Evolutionary conservation across 2,888 invertebrate genomes (phyloP), one percentile per base, ranked within the genome.

Genomic region (Bembecia ichneumoniformis): DNA sequence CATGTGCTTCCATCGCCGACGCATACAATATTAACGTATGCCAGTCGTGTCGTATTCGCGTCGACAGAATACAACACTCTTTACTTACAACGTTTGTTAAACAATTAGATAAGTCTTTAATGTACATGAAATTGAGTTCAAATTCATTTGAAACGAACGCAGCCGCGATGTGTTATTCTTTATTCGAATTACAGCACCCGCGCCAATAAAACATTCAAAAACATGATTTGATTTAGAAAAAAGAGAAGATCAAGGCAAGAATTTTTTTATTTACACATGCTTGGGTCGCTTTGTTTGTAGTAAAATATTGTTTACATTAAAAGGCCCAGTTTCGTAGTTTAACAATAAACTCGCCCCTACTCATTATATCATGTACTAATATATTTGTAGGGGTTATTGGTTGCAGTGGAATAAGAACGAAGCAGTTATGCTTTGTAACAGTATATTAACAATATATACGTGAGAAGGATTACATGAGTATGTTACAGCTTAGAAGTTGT

Each of bases 121-220:
- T 28, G 17, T 4, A n/a, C 1, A 46, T 28, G 14, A n/a, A 11
- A 3, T 3, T 34, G 43, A 28, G 49, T 28, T 35, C 7, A 45
- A 45, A 35, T 45, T 11, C n/a, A n/a, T 34, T 34, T 49, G 28
- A 20, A 36, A 14, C 17, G 20, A 0, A 13, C 4, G 44, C 15
- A 44, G 17, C 5, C 14, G 44, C 3, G 9, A 15, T 16, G 7
- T 57, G 63, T 51, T 46, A 48, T 54, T 54, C 64, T 58, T 70
- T 75, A 73, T 71, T 77, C 70, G 74, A 71, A 77, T 77, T 73
- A 75, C 72, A 72, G 63, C 63, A 60, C 66, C 61, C 59, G 57
- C 58, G 60, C 72, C 76, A 75, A 77, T 77, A 76, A 67, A 72
- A 71, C 68, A 72, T 73, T 74, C 69, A 68, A 74, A 72, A 74